Evolutionary conservation across 2,113 vertebrate species (phyloP), one percentile per base, ranked within the genome.

Genomic region (Vulpes vulpes): DNA sequence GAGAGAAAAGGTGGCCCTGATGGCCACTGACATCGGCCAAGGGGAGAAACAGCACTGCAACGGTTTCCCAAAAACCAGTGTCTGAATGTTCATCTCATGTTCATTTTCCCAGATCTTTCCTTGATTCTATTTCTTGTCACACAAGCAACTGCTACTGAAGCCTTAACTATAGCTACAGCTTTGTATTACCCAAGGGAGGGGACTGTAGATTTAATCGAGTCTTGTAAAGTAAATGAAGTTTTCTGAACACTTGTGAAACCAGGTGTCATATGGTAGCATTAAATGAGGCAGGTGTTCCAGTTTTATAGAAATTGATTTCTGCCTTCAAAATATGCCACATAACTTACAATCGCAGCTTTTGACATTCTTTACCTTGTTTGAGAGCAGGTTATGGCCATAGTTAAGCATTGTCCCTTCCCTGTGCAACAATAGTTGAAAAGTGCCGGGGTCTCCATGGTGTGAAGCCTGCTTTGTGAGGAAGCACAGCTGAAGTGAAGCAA

Each of bases 171-270:
- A 79, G 35, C 32, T 84, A 11, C 20, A 73, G 4, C 55, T 90
- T 90, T 71, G 51, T 84, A 94, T 96, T 89, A 65, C 74, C 51
- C 3, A 5, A 60, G 7, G 16, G 73, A 94, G 9, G 20, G 60
- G 86, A 62, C 5, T 89, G n/a, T 65, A 83, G 62, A n/a, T 80
- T 69, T 82, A 81, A 23, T 15, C 49, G 81, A 85, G 20, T 69
- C 80, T 64, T 92, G 64, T 35, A 25, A 84, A 88, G 57, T 87
- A 89, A 94, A 53, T 23, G 19, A 84, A 86, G 35, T 83, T 81
- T 91, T 80, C 79, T 64, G 65, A 69, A 64, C 38, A 55, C 22
- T 53, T 79, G 16, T 83, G 94, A 88, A 90, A 38, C 53, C n/a
- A 14, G 49, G 27, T 59, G 57, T 92, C 64, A 9, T 19, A 15